Conservation (phyloP, 2,113 vertebrate genomes). For the Alligator mississippiensis region DNA sequence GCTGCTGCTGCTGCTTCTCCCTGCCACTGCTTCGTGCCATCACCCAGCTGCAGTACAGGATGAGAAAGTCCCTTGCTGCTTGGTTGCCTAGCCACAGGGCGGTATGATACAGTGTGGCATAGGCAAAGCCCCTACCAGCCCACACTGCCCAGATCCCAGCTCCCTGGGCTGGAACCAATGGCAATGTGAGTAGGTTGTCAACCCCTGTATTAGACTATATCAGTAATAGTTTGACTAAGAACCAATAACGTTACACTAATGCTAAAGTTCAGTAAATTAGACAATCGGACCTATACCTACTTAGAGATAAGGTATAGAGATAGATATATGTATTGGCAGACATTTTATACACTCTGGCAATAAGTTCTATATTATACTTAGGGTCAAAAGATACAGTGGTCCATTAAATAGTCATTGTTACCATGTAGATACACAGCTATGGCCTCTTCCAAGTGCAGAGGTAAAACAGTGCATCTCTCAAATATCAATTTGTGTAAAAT, state of each 20-base stretch:
- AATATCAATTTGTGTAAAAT: background rate
- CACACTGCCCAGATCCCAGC: too few relatives aligned
- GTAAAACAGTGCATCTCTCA: background rate
- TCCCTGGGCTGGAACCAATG: too few relatives aligned
- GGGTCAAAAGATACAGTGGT: fast-evolving
- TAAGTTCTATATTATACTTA: background rate
- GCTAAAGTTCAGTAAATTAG: background rate
- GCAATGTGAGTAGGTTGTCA: too few relatives aligned
- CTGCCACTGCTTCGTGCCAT: too few relatives aligned
- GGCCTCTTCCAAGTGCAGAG: background rate
- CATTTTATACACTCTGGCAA: fast-evolving
- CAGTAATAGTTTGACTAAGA: background rate
- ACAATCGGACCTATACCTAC: background rate
- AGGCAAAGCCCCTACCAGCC: too few relatives aligned
- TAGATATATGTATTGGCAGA: background rate
- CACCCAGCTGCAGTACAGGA: too few relatives aligned
- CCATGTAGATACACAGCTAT: background rate
- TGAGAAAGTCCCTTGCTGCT: too few relatives aligned
- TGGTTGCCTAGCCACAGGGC: too few relatives aligned
- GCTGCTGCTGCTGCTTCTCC: too few relatives aligned
- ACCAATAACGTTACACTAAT: background rate
- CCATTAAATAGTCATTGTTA: background rate
- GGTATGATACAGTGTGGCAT: too few relatives aligned
- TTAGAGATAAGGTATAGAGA: background rate
- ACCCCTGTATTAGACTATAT: background rate